A percentile compares a stretch with the other conserved stretches of the same genome.
These are phyloP conservation scores for Microplitis mediator DNA, from an alignment of 1,140 invertebrate genomes.

Conservation along the genomic window DNA sequence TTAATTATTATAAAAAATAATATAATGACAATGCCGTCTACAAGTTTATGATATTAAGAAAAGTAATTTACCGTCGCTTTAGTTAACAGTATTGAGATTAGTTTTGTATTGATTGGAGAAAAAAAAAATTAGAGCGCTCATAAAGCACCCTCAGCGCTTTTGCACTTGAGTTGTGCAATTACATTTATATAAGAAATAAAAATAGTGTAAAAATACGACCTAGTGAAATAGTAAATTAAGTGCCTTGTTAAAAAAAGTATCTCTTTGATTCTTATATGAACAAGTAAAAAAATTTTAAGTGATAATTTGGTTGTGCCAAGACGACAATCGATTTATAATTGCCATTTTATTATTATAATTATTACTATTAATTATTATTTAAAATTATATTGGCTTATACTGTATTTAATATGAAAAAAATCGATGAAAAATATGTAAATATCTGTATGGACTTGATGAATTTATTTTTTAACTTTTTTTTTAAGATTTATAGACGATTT, in stretches of 20 bases:
- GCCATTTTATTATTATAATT: background rate
- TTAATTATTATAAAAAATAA: background rate
- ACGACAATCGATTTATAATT: background rate
- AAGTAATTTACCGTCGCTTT: conserved; percentile 13
- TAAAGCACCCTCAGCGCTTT: no score
- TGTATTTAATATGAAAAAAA: background rate
- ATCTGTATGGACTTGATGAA: no score
- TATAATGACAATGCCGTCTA: no score
- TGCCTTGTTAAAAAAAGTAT: background rate
- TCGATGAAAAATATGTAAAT: background rate
- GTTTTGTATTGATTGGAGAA: background rate
- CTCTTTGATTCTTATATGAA: background rate
- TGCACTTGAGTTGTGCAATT: no score
- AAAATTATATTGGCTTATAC: background rate
- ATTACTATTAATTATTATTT: background rate
- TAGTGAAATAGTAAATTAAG: background rate
- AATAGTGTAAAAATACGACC: background rate
- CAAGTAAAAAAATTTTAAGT: conserved; percentile 2
- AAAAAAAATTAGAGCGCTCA: no score
- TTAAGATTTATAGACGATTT: no score
- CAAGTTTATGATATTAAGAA: no score
- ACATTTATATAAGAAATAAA: background rate
- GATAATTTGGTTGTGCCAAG: conserved; percentile 19
- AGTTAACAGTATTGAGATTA: conserved; percentile 25
- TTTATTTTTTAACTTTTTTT: no score